Evolutionary conservation across 2,797 vertebrate species (phyloP).

Genomic region (Chiloscyllium punctatum): DNA sequence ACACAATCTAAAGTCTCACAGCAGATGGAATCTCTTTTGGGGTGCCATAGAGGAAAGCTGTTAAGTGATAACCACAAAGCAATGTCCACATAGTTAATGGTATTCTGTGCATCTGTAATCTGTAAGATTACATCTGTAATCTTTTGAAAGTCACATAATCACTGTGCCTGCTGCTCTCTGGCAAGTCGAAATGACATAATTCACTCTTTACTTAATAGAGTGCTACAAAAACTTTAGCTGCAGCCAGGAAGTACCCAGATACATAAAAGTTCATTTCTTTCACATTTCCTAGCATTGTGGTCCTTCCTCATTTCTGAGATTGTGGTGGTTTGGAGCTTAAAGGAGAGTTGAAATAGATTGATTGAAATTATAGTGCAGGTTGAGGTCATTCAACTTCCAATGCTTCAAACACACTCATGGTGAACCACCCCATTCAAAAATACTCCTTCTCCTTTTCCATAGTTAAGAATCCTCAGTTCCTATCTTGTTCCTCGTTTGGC

Average conservation of each 20-base stretch:
- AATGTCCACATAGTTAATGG: background rate
- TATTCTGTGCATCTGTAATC: background rate
- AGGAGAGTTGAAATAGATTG: background rate
- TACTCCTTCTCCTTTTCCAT: background rate
- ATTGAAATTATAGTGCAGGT: background rate
- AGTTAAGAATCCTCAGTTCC: background rate
- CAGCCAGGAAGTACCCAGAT: too few species aligned
- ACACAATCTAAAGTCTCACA: background rate
- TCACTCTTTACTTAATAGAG: background rate
- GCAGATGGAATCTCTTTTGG: background rate
- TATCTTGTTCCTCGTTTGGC: background rate
- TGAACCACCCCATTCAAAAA: conserved; percentile 2
- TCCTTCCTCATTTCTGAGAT: background rate
- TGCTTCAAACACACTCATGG: too few species aligned
- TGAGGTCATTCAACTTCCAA: background rate
- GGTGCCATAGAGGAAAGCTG: background rate
- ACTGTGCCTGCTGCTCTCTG: background rate
- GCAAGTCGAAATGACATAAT: background rate
- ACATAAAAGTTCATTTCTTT: background rate
- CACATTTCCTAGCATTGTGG: background rate
- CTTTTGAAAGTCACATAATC: background rate
- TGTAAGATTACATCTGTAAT: too few species aligned
- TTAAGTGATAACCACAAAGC: background rate
- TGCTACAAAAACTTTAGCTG: background rate
- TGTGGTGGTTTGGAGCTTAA: background rate